Evolutionary conservation across 1,140 invertebrate genomes (phyloP).

Genomic region (Drosophila carrolli): DNA sequence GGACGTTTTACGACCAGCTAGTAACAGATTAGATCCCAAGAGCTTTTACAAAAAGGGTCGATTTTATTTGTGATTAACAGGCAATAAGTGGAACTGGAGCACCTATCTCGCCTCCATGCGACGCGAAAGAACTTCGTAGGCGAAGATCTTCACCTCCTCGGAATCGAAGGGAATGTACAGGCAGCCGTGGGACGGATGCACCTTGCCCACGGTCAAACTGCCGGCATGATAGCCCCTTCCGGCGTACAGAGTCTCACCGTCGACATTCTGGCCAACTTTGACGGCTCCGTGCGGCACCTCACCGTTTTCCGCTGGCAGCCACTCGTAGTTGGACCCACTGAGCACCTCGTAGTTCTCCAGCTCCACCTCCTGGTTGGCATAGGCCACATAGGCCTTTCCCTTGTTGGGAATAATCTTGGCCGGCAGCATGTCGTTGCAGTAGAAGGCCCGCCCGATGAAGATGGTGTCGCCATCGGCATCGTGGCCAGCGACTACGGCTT

Average conservation of each 20-base stretch:
- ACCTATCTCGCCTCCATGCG: conserved; percentile 53
- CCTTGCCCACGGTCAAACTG: conserved; percentile 90
- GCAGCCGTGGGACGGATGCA: conserved; percentile 89
- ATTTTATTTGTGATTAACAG: conserved; percentile 37
- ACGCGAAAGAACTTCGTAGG: conserved; percentile 73
- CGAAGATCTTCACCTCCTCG: conserved; percentile 86
- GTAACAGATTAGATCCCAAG: conserved; percentile 11
- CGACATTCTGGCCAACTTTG: conserved; percentile 86
- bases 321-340: conserved; percentile 84
- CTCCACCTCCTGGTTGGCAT: conserved; percentile 66
- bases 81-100: neutral
- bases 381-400: conserved; percentile 76
- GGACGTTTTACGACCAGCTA: conserved; percentile 10
- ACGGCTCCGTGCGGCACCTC: conserved; percentile 86
- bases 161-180: conserved; percentile 90
- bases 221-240: conserved; percentile 87
- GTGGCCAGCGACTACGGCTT: conserved; percentile 88
- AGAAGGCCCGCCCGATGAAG: conserved; percentile 90
- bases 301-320: conserved; percentile 85
- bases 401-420: conserved; percentile 90
- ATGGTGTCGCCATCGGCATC: conserved; percentile 90
- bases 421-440: conserved; percentile 90
- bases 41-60: conserved; percentile 39
- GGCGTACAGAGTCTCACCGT: conserved; percentile 88
- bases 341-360: conserved; percentile 84